A percentile compares a stretch with the other conserved stretches of the same genome.
Conservation (phyloP, 1,140 invertebrate species). For the Lycorma delicatula region DNA sequence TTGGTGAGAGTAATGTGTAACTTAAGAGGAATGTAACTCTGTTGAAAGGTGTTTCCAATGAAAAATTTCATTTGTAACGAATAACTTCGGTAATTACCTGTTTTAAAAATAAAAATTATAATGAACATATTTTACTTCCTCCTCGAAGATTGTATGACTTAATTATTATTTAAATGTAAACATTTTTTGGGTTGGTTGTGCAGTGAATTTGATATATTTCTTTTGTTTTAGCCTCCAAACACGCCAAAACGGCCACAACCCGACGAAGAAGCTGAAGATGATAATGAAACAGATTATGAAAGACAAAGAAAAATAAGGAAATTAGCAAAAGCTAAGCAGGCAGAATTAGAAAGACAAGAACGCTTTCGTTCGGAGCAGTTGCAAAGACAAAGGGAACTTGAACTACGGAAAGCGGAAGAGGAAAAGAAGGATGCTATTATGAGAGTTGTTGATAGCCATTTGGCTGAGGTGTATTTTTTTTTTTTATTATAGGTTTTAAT, state of each 20-base stretch:
- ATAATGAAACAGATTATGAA: slow-evolving; percentile 39
- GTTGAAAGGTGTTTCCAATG: too few relatives aligned
- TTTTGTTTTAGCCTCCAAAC: slow-evolving; percentile 55
- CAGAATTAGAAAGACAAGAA: slow-evolving; percentile 43
- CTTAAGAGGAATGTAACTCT: too few relatives aligned
- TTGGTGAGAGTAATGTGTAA: too few relatives aligned
- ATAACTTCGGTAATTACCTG: too few relatives aligned
- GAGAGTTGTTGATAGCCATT: slow-evolving; percentile 33
- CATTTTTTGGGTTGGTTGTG: too few relatives aligned
- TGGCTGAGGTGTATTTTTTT: slow-evolving; percentile 49
- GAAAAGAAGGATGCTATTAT: slow-evolving; percentile 24
- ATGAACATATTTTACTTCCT: too few relatives aligned
- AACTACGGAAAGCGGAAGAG: slow-evolving; percentile 19
- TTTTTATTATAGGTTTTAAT: too few relatives aligned
- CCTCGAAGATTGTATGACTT: too few relatives aligned
- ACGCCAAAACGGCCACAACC: slow-evolving; percentile 58
- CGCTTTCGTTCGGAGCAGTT: slow-evolving; percentile 39
- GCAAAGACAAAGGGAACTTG: slow-evolving; percentile 20
- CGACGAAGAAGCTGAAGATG: slow-evolving; percentile 57
- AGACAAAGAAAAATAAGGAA: slow-evolving; percentile 29
- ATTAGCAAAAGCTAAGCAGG: slow-evolving; percentile 41
- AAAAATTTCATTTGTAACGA: too few relatives aligned
- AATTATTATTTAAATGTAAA: too few relatives aligned
- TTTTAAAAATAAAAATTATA: too few relatives aligned
- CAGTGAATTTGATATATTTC: not conserved